Base-by-base conservation (phyloP, 1,140 invertebrate genomes). In the Vanessa atalanta region DNA sequence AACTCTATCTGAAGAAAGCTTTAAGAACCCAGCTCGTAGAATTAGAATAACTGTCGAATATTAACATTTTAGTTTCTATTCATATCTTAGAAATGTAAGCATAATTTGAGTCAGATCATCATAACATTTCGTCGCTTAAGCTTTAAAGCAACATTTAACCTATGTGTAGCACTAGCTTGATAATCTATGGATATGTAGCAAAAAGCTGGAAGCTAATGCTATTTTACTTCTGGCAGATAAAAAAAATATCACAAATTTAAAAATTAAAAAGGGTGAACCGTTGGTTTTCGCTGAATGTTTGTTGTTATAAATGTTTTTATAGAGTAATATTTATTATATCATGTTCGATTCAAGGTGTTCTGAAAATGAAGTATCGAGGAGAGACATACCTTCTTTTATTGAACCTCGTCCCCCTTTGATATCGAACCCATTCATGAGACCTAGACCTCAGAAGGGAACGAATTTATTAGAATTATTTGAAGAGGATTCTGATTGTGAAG, bases 381-480 rank as follows among this genome's bases (percentile, higher is more conserved):
- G 88, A 37, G 91, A 92, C 64, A 84, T 92, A n/a, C 90, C 89
- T 7, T 93, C 92, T 1, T 93, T 93, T 79, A 89, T 93, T 51
- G 91, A 93, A 75, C 85, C 93, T 20, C 75, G 85, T 11, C 91
- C 91, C 9, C 93, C 91, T 23, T 78, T 91, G 55, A 90, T 93
- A 79, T 84, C 81, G 16, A 88, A 93, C 83, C 93, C 90, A 0
- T 92, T 88, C 75, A 88, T 92, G 91, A 81, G 93, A 60, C 91
- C 91, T 43, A 86, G 82, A 13, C 92, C 91, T 5, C 80, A 87
- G 43, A 89, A 90, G 61, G 89, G 91, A 26, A 93, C 83, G 2
- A 92, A 92, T 68, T 80, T 93, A 60, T 75, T 90, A 74, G 84
- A 89, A 47, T 77, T 87, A 51, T 91, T 92, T 64, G 88, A 89